A percentile compares a stretch with the other conserved stretches of the same genome.
Conservation (phyloP, 2,888 invertebrate genomes). For the Sinodicranocentrus sp. region DNA sequence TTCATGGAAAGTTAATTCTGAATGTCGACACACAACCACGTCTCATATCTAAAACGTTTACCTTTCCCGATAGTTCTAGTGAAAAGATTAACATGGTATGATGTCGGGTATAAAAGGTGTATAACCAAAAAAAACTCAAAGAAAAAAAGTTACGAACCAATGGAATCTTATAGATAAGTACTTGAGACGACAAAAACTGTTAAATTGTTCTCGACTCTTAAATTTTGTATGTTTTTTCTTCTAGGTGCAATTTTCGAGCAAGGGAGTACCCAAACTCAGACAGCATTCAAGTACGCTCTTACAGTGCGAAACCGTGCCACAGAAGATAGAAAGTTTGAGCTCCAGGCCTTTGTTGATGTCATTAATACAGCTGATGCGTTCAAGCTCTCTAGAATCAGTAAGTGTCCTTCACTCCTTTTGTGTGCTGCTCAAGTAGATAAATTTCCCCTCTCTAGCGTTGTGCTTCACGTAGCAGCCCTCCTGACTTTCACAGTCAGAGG, state of each 20-base stretch:
- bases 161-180: too few relatives aligned
- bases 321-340: constrained; percentile 88
- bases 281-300: constrained; percentile 91
- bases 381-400: constrained; percentile 93
- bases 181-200: constrained; percentile 33
- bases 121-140: background rate
- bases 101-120: background rate
- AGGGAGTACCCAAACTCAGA: constrained; percentile 93
- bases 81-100: background rate
- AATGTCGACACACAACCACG: too few relatives aligned
- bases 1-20: too few relatives aligned
- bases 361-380: constrained; percentile 96
- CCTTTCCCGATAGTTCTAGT: background rate
- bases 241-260: constrained; percentile 95
- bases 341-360: constrained; percentile 93
- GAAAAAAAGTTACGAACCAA: background rate
- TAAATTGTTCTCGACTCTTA: constrained; percentile 51
- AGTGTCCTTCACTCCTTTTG: constrained; percentile 80
- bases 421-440: constrained; percentile 56
- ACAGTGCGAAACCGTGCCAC: constrained; percentile 89
- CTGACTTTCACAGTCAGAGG: background rate
- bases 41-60: too few relatives aligned
- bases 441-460: constrained; percentile 32
- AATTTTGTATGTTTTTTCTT: constrained; percentile 77
- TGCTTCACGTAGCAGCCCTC: background rate